A percentile compares a stretch with the other conserved stretches of the same genome.
phyloP scores from a whole-genome alignment of 2,888 invertebrate genomes.

The Drosophila siamana region DNA sequence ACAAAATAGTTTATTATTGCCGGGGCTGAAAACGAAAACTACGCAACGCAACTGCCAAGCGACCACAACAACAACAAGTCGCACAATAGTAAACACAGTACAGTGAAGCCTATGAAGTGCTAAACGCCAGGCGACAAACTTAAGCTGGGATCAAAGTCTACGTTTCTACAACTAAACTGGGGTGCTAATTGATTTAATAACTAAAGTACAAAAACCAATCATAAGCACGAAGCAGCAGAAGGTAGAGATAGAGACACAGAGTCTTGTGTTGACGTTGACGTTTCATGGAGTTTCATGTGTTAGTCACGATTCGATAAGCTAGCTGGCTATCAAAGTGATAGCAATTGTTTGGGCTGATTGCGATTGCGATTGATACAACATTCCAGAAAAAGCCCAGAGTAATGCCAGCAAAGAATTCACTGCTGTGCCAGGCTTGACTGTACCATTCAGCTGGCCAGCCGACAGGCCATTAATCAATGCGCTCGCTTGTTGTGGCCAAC shows the following conservation, averaged over 20 bases:
- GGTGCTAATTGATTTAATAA: conserved; percentile 4
- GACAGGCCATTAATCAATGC: conserved; percentile 50
- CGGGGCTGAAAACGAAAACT: conserved; percentile 50
- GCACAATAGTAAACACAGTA: conserved; percentile 46
- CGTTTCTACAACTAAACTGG: too few relatives aligned
- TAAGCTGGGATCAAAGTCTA: not conserved
- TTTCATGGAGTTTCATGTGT: not conserved
- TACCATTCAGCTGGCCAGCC: conserved; percentile 26
- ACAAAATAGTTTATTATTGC: conserved; percentile 50
- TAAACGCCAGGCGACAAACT: not conserved
- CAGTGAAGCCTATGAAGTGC: conserved; percentile 35
- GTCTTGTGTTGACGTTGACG: not conserved
- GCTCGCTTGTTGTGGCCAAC: conserved; percentile 11
- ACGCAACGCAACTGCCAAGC: conserved; percentile 48
- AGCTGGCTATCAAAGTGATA: not conserved
- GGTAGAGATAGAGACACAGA: not conserved
- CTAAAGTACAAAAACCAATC: not conserved
- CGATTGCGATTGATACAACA: conserved; percentile 4
- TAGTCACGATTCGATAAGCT: conserved; percentile 1
- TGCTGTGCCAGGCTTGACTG: conserved; percentile 27
- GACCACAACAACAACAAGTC: conserved; percentile 34
- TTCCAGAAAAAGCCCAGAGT: not conserved
- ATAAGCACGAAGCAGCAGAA: too few relatives aligned
- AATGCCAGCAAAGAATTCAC: not conserved
- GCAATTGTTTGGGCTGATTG: not conserved